Evolutionary conservation across 2,113 vertebrate species (phyloP).

Genomic region (Larimichthys crocea): DNA sequence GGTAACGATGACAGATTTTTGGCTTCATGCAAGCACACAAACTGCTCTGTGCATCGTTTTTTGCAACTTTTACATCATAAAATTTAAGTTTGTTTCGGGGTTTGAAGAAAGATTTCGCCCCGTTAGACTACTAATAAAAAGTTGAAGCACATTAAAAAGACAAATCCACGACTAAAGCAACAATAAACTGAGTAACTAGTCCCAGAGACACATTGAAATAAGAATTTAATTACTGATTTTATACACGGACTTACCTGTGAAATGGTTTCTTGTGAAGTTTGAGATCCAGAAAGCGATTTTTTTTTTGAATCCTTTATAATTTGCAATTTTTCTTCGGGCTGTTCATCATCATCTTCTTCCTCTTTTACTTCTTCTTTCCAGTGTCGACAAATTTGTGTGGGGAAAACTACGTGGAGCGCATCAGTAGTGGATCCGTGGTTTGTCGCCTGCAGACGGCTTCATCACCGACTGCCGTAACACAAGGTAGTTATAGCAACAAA

Average conservation of each 20-base stretch:
- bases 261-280: constrained; percentile 36
- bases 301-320: constrained; percentile 6
- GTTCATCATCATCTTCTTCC: not conserved
- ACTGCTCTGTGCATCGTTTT: not conserved
- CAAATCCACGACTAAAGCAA: not conserved
- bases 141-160: not conserved
- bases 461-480: constrained; percentile 41
- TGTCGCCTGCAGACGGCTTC: constrained; percentile 51
- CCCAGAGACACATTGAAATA: not conserved
- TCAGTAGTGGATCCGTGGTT: constrained; percentile 16
- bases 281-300: constrained; percentile 1
- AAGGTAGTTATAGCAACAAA: constrained; percentile 53
- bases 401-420: not conserved
- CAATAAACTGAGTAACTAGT: not conserved
- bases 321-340: constrained; percentile 4
- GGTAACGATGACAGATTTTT: not conserved
- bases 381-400: not conserved
- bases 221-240: not conserved
- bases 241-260: constrained; percentile 40
- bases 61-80: constrained; percentile 11
- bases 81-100: not conserved
- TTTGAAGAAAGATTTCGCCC: not conserved
- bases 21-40: not conserved
- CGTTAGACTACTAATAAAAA: not conserved
- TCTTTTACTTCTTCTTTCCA: not conserved